A percentile compares a stretch with the other conserved stretches of the same genome.
Evolutionary conservation across 2,113 vertebrate genomes (phyloP).

Genomic region (Meriones unguiculatus): DNA sequence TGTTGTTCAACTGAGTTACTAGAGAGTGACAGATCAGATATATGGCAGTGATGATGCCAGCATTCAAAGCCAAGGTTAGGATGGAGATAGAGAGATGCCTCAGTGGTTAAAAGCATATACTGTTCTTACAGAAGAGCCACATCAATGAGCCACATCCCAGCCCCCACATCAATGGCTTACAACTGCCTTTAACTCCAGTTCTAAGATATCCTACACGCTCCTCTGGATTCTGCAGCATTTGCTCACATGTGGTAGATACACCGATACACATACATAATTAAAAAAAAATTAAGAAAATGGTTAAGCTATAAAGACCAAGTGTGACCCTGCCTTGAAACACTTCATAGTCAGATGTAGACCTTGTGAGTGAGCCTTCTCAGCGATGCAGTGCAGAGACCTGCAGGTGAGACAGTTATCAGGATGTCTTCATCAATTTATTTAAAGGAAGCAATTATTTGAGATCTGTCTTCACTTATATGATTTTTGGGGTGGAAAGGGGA

Average conservation of each 20-base stretch:
- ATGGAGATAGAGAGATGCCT: background rate
- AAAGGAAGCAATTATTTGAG: slow-evolving; percentile 32
- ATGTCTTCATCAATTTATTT: slow-evolving; percentile 1
- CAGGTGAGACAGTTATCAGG: background rate
- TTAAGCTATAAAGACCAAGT: background rate
- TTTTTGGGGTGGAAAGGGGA: background rate
- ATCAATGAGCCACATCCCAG: background rate
- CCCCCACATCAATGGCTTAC: background rate
- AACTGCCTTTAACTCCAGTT: background rate
- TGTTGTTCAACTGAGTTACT: background rate
- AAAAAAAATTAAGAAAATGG: background rate
- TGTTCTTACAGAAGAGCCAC: background rate
- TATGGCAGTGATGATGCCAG: background rate
- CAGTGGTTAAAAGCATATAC: background rate
- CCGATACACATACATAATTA: background rate
- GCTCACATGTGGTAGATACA: background rate
- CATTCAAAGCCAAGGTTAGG: background rate
- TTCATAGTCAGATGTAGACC: background rate
- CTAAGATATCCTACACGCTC: background rate
- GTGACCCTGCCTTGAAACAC: background rate
- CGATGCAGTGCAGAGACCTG: background rate
- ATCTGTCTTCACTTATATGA: slow-evolving; percentile 63
- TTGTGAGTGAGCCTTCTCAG: background rate
- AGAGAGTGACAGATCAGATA: background rate
- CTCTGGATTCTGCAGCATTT: background rate